phyloP scores from a whole-genome alignment of 2,888 invertebrate genomes.

The Drosophila demipolita region DNA sequence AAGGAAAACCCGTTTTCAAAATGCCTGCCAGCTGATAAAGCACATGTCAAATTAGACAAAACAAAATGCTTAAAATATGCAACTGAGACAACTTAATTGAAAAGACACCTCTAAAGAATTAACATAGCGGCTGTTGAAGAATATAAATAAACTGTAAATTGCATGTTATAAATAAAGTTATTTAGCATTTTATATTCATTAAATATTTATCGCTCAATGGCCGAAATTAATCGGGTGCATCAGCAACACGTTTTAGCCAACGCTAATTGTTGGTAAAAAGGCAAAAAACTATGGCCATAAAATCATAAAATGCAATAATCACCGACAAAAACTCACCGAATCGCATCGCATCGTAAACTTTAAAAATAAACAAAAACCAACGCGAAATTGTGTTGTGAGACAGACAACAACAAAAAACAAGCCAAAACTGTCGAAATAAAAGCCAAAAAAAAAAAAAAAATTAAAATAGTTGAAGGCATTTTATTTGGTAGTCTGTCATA shows the following conservation, averaged over 20 bases:
- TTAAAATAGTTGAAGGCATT: slow-evolving; percentile 14
- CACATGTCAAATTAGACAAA: slow-evolving; percentile 52
- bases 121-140: slow-evolving; percentile 25
- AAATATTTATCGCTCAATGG: slow-evolving; percentile 67
- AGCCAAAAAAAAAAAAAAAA: not conserved
- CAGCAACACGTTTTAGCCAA: slow-evolving; percentile 32
- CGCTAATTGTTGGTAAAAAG: slow-evolving; percentile 27
- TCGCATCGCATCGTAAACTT: slow-evolving; percentile 63
- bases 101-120: slow-evolving; percentile 2
- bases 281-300: slow-evolving; percentile 34
- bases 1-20: slow-evolving; percentile 53
- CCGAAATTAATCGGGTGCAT: slow-evolving; percentile 42
- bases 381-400: slow-evolving; percentile 56
- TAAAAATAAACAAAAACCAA: slow-evolving; percentile 70
- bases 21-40: slow-evolving; percentile 54
- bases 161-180: slow-evolving; percentile 46
- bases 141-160: slow-evolving; percentile 24
- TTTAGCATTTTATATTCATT: slow-evolving; percentile 55
- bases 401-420: slow-evolving; percentile 28
- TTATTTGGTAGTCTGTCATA: slow-evolving; percentile 26
- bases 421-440: slow-evolving; percentile 32
- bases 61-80: slow-evolving; percentile 48
- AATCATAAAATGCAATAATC: slow-evolving; percentile 30
- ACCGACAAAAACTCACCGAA: slow-evolving; percentile 36
- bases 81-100: slow-evolving; percentile 52